Evolutionary conservation across 2,888 invertebrate genomes (phyloP).

Genomic region (Axea sp.): DNA sequence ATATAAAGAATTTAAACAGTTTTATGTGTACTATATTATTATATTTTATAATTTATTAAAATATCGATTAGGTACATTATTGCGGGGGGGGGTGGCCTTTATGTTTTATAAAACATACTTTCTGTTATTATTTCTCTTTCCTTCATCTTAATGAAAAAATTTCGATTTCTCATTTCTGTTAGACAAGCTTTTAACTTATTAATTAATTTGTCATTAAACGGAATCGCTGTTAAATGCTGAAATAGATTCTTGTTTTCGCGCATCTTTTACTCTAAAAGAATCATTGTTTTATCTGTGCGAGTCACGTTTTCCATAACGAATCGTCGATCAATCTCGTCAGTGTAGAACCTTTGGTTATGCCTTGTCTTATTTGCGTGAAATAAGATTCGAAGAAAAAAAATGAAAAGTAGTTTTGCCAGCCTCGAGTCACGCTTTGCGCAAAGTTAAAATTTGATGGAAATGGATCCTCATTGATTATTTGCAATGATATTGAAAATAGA

Average conservation of each 20-base stretch:
- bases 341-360: constrained; percentile 37
- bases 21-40: too few relatives aligned
- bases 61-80: too few relatives aligned
- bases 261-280: constrained; percentile 19
- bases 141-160: too few relatives aligned
- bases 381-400: constrained; percentile 38
- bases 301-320: constrained; percentile 41
- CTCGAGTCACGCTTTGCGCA: constrained; percentile 44
- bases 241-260: constrained; percentile 30
- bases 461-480: constrained; percentile 30
- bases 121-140: too few relatives aligned
- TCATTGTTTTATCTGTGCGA: constrained; percentile 33
- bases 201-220: constrained; percentile 40
- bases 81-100: too few relatives aligned
- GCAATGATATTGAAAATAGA: constrained; percentile 58
- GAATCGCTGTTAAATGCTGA: constrained; percentile 14
- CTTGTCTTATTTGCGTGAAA: constrained; percentile 49
- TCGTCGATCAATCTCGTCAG: constrained; percentile 48
- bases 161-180: constrained; percentile 35
- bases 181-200: constrained; percentile 23
- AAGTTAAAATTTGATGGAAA: constrained; percentile 26
- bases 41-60: too few relatives aligned
- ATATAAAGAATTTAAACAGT: too few relatives aligned
- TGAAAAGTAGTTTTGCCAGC: constrained; percentile 52
- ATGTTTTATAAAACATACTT: too few relatives aligned